A percentile compares a stretch with the other conserved stretches of the same genome.
Evolutionary conservation across 1,140 invertebrate genomes (phyloP).

Genomic region (Pachypeltis micranthus): DNA sequence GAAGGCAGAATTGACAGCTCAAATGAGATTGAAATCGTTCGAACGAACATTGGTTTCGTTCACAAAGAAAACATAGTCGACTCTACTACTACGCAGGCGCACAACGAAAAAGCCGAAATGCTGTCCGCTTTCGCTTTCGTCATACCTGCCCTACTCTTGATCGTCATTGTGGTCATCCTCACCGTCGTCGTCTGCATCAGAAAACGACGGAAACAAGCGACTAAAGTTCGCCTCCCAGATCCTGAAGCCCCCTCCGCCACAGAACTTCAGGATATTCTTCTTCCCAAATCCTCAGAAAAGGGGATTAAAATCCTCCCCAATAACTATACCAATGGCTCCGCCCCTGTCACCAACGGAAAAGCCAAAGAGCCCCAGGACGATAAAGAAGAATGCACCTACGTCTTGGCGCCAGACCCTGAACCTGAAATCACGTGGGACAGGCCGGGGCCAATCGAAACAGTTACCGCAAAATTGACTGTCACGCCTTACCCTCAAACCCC

Average conservation of each 20-base stretch:
- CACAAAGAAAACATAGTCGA: slow-evolving; percentile 3
- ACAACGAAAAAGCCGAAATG: slow-evolving; percentile 5
- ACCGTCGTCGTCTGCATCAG: slow-evolving; percentile 2
- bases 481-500: slow-evolving; percentile 16
- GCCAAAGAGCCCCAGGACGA: neutral
- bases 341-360: slow-evolving; percentile 7
- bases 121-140: slow-evolving; percentile 15
- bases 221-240: slow-evolving; percentile 20
- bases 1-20: neutral
- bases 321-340: slow-evolving; percentile 15
- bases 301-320: slow-evolving; percentile 21
- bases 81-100: neutral
- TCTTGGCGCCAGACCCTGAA: slow-evolving; percentile 10
- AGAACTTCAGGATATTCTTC: slow-evolving; percentile 27
- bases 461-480: slow-evolving; percentile 16
- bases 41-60: neutral
- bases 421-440: slow-evolving; percentile 1
- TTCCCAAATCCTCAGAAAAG: slow-evolving; percentile 24
- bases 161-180: slow-evolving; percentile 13
- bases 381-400: slow-evolving; percentile 12
- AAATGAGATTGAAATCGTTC: neutral
- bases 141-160: slow-evolving; percentile 13
- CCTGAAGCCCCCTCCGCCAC: slow-evolving; percentile 21
- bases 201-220: neutral
- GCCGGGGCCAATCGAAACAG: slow-evolving; percentile 12